phyloP scores from a whole-genome alignment of 2,113 vertebrate species.

The Helogale parvula region DNA sequence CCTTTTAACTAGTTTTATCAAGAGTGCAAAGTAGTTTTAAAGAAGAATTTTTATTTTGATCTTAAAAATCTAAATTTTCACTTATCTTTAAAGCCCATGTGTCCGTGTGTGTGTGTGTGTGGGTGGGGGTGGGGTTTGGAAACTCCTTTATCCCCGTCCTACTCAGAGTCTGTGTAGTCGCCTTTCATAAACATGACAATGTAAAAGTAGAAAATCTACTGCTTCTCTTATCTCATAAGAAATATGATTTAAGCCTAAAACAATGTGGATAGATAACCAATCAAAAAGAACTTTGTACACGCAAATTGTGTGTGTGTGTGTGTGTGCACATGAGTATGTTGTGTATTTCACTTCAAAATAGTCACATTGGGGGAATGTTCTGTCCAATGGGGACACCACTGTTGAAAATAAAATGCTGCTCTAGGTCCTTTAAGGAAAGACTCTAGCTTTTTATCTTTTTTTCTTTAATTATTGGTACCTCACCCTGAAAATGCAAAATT shows the following conservation, averaged over 20 bases:
- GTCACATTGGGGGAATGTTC: background rate
- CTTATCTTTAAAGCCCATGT: background rate
- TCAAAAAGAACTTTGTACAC: background rate
- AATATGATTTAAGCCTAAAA: background rate
- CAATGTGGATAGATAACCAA: background rate
- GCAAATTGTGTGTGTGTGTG: background rate
- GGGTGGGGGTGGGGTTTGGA: background rate
- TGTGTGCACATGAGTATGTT: accelerated
- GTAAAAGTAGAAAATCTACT: background rate
- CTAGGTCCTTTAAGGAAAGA: background rate
- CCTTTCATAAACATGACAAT: background rate
- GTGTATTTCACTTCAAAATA: background rate
- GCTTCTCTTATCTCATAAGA: background rate
- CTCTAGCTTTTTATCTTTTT: background rate
- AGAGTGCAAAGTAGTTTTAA: background rate
- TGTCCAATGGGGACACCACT: background rate
- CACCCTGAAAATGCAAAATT: background rate
- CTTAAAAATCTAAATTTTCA: conserved; percentile 2
- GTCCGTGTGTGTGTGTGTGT: accelerated
- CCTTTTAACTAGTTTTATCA: background rate
- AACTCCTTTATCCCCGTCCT: background rate
- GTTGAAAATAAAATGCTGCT: conserved; percentile 5
- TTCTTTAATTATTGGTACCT: background rate
- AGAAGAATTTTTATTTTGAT: background rate
- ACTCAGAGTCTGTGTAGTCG: background rate